A percentile compares a stretch with the other conserved stretches of the same genome.
These are phyloP conservation scores for Trialeurodes vaporariorum DNA, from an alignment of 1,140 invertebrate genomes.

Conservation along the genomic window DNA sequence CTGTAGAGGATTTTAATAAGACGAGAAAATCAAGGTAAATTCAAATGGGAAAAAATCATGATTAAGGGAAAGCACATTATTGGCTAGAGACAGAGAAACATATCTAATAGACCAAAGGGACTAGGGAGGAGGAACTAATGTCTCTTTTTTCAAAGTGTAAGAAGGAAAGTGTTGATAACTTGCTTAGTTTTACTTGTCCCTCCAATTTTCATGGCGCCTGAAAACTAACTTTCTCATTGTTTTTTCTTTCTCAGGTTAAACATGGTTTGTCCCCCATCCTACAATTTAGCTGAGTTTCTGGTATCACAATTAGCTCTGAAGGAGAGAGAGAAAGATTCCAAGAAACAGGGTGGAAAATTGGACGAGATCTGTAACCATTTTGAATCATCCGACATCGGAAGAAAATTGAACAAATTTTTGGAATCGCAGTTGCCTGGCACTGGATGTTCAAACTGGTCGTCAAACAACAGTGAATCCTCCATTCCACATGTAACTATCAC, in stretches of 20 bases:
- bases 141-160: too few species aligned
- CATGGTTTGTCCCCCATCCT: constrained; percentile 47
- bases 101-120: too few species aligned
- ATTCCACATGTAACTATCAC: neutral
- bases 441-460: neutral
- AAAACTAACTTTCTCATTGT: neutral
- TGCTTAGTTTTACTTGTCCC: too few species aligned
- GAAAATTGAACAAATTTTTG: neutral
- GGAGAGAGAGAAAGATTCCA: neutral
- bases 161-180: too few species aligned
- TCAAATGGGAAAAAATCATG: too few species aligned
- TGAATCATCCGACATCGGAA: constrained; percentile 9
- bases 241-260: constrained; percentile 39
- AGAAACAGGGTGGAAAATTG: neutral
- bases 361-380: constrained; percentile 15
- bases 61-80: too few species aligned
- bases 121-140: too few species aligned
- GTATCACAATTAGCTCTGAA: constrained; percentile 39
- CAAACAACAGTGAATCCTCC: neutral
- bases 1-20: too few species aligned
- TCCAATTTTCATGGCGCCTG: too few species aligned
- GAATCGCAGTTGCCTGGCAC: neutral
- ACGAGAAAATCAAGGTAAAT: too few species aligned
- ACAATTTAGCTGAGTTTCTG: constrained; percentile 60
- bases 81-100: too few species aligned